A percentile compares a stretch with the other conserved stretches of the same genome.
Evolutionary conservation across 1,140 invertebrate species (phyloP).

Genomic region (Papilio aristodemus): DNA sequence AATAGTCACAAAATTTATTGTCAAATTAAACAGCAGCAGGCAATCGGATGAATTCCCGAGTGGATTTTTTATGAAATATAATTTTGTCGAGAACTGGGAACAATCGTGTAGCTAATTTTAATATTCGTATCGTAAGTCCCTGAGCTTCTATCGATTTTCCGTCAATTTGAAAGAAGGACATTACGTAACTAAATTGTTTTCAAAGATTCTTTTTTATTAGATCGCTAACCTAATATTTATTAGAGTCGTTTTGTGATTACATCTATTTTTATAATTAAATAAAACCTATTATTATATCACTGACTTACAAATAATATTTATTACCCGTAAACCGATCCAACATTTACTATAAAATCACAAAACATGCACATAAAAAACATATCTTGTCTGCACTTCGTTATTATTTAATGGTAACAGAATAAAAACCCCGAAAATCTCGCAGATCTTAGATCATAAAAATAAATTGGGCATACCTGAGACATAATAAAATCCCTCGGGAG

Average conservation of each 20-base stretch:
- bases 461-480: slow-evolving; percentile 62
- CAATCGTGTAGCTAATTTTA: slow-evolving; percentile 65
- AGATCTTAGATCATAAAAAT: slow-evolving; percentile 60
- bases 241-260: background rate
- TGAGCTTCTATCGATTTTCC: slow-evolving; percentile 48
- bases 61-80: slow-evolving; percentile 60
- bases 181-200: slow-evolving; percentile 35
- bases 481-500: slow-evolving; percentile 56
- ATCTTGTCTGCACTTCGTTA: background rate
- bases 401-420: slow-evolving; percentile 26
- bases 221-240: background rate
- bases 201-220: background rate
- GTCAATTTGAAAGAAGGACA: slow-evolving; percentile 40
- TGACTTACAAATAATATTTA: too few species aligned
- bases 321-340: too few species aligned
- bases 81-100: slow-evolving; percentile 49
- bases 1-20: slow-evolving; percentile 35
- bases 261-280: too few species aligned
- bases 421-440: slow-evolving; percentile 21
- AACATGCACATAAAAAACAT: background rate
- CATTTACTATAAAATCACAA: too few species aligned
- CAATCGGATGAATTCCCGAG: slow-evolving; percentile 68
- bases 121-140: slow-evolving; percentile 63
- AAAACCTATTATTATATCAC: too few species aligned
- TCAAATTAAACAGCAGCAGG: slow-evolving; percentile 52